These are phyloP conservation scores for Aricia agestis DNA, from an alignment of 1,140 invertebrate genomes.

Conservation along the genomic window DNA sequence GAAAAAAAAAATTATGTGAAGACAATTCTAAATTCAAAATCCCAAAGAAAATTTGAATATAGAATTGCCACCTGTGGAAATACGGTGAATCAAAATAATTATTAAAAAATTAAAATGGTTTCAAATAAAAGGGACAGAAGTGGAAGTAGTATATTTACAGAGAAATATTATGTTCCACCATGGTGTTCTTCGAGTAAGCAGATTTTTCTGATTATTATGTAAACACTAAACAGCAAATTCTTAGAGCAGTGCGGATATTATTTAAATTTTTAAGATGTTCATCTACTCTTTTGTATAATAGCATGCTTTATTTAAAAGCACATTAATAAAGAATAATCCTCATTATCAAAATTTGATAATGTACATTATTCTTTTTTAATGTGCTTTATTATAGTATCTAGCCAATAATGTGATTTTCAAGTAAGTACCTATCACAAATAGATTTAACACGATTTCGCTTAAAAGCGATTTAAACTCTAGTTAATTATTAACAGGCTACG, in stretches of 20 bases:
- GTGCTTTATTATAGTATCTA: too few relatives aligned
- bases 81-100: neutral
- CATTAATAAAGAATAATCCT: too few relatives aligned
- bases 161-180: conserved; percentile 47
- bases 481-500: neutral
- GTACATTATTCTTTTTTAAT: too few relatives aligned
- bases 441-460: neutral
- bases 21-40: neutral
- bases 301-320: too few relatives aligned
- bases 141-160: conserved; percentile 39
- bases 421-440: neutral
- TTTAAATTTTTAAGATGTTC: too few relatives aligned
- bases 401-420: neutral
- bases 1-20: neutral
- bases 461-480: neutral
- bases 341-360: too few relatives aligned
- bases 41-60: neutral
- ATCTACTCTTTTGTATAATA: too few relatives aligned
- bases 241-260: too few relatives aligned
- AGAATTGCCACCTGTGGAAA: too few relatives aligned
- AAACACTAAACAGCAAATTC: neutral
- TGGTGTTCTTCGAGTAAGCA: conserved; percentile 58
- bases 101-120: neutral
- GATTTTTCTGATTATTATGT: conserved; percentile 16
- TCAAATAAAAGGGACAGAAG: conserved; percentile 17